phyloP scores from a whole-genome alignment of 2,888 invertebrate genomes.

The Brenthis daphne region DNA sequence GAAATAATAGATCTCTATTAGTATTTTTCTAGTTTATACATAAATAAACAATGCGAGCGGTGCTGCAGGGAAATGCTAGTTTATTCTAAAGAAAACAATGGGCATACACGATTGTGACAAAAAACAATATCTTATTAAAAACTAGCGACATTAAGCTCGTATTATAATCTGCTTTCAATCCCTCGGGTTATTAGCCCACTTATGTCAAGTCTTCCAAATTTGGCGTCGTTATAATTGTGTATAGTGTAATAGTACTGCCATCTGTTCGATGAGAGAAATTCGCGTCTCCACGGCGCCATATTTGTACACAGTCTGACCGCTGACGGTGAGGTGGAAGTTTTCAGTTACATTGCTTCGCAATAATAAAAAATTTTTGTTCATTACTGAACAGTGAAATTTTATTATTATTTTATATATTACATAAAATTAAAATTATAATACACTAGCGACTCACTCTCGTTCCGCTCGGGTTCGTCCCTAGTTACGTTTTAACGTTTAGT shows the following conservation, averaged over 20 bases:
- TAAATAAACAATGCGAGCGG: neutral
- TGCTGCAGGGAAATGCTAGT: neutral
- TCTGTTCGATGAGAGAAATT: constrained; percentile 43
- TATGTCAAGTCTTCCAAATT: constrained; percentile 29
- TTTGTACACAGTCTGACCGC: constrained; percentile 32
- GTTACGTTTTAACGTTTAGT: no score
- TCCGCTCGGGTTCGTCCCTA: no score
- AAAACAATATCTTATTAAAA: neutral
- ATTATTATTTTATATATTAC: no score
- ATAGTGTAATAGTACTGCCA: constrained; percentile 36
- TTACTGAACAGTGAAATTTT: no score
- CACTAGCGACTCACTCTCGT: no score
- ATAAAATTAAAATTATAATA: no score
- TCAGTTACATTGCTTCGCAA: constrained; percentile 30
- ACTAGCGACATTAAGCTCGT: neutral
- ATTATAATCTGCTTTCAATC: constrained; percentile 4
- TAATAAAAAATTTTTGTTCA: neutral
- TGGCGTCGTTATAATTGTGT: constrained; percentile 23
- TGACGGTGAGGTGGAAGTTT: neutral
- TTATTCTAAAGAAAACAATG: neutral
- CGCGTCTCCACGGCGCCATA: constrained; percentile 35
- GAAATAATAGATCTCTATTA: no score
- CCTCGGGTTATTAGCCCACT: constrained; percentile 4
- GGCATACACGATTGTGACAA: neutral
- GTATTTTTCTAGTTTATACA: no score